These are phyloP conservation scores for Troides aeacus DNA, from an alignment of 2,888 invertebrate species.

Conservation along the genomic window DNA sequence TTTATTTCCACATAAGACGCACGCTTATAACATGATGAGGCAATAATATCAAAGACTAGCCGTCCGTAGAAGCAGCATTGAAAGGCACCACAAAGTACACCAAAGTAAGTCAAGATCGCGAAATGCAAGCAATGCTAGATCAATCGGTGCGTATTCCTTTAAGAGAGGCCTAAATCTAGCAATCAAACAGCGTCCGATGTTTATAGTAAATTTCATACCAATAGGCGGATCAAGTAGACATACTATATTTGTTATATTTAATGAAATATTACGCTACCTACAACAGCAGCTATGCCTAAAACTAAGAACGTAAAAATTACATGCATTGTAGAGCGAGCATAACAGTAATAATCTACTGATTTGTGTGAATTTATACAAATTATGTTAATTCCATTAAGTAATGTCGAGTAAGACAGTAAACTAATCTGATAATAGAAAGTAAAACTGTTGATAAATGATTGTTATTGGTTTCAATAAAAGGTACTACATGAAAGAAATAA, in stretches of 20 bases:
- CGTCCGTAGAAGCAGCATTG: no score
- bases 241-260: constrained; percentile 1
- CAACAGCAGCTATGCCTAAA: constrained; percentile 36
- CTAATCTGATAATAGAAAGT: neutral
- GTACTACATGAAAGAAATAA: no score
- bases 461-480: neutral
- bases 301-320: constrained; percentile 33
- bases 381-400: neutral
- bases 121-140: no score
- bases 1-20: neutral
- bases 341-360: neutral
- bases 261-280: constrained; percentile 36
- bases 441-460: neutral
- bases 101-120: no score
- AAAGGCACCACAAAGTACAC: no score
- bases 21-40: no score
- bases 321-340: constrained; percentile 32
- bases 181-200: neutral
- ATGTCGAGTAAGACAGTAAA: neutral
- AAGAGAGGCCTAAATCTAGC: no score
- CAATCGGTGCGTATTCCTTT: no score
- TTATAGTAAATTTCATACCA: neutral
- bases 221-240: neutral
- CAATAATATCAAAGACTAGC: no score
- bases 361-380: neutral